Base-by-base conservation (phyloP, 2,888 invertebrate species). In the Acronicta aceris region DNA sequence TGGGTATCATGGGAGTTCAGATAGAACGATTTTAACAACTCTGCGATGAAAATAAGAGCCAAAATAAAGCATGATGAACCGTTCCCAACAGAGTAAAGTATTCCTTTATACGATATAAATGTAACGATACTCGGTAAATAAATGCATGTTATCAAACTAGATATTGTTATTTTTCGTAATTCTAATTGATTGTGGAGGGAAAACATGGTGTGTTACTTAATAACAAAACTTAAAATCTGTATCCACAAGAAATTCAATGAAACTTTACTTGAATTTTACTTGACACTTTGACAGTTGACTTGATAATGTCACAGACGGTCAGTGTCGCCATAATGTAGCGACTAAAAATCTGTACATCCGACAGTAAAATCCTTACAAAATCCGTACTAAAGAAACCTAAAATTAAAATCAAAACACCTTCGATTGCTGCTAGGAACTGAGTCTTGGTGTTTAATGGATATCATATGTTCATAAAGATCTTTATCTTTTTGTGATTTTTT, bases 41-140 rank as follows among this genome's bases (percentile, higher is more conserved):
- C 96, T 0, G 95, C 95, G 25, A 91, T 51, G 48, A 93, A 93
- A 61, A 94, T 92, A 8, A 94, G 74, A 4, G 87, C 87, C 59
- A 93, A 81, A 66, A 94, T 86, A 74, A 91, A 93, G 59, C 91
- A 91, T 6, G 95, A 93, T 15, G 94, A 91, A 25, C 89, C 95
- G 70, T 95, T 95, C 58, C 96, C 96, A 27, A 96, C 93, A 41
- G 95, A 94, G 77, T 96, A 96, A 10, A 96, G 87, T 54, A 95
- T 91, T 25, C 95, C 95, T 71, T 93, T 95, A 78, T 95, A 95
- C 25, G 95, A 94, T 75, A 96, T 88, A 40, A 95, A 88, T 56
- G 95, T 93, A 38, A 96, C 82, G 64, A 96, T 94, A 62, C 93
- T 92, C 4, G 96, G 95, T 71, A 96, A 89, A 81, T 96, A 96